These are phyloP conservation scores for Carollia perspicillata DNA, from an alignment of 2,113 vertebrate species.

Conservation along the genomic window DNA sequence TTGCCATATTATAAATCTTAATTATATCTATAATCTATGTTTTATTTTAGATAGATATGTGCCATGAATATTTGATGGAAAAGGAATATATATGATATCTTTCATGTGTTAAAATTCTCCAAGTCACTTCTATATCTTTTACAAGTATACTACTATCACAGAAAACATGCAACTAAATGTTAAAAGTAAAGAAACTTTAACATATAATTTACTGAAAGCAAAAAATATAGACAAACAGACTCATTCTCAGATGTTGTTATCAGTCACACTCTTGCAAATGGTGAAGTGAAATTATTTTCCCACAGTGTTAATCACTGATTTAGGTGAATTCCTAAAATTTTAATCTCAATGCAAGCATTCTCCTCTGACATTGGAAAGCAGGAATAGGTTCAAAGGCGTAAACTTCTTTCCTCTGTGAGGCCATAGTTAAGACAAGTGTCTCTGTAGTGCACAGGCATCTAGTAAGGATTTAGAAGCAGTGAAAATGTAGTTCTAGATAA, in stretches of 20 bases:
- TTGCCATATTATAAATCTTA: constrained; percentile 59
- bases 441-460: not conserved
- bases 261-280: not conserved
- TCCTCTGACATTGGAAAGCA: not conserved
- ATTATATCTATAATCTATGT: constrained; percentile 40
- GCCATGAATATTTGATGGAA: constrained; percentile 9
- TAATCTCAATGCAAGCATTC: not conserved
- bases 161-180: not conserved
- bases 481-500: not conserved
- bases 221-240: not conserved
- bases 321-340: not conserved
- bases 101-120: not conserved
- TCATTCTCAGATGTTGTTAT: not conserved
- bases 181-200: not conserved
- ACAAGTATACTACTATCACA: not conserved
- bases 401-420: not conserved
- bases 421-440: not conserved
- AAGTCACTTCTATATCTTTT: not conserved
- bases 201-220: not conserved
- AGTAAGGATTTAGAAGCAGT: not conserved
- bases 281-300: not conserved
- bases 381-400: not conserved
- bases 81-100: not conserved
- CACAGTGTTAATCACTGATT: not conserved
- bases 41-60: constrained; percentile 38